Conservation (phyloP, 2,113 vertebrate species). For the Zingel zingel region DNA sequence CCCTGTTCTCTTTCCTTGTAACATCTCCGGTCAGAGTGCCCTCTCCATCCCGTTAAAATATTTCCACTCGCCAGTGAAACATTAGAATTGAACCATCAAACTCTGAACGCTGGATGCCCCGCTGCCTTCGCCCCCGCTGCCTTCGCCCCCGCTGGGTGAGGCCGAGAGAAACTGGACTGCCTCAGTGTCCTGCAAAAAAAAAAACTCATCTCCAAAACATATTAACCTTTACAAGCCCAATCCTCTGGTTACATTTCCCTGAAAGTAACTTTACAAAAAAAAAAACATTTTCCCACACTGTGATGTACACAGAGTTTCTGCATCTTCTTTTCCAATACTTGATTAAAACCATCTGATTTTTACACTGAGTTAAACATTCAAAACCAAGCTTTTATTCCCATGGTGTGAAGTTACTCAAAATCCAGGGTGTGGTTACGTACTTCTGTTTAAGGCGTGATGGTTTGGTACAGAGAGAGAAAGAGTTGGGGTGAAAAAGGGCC, state of each 20-base stretch:
- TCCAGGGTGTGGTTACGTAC: background rate
- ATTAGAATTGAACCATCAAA: constrained; percentile 79
- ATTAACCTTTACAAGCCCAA: background rate
- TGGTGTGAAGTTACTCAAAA: background rate
- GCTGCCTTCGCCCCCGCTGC: constrained; percentile 16
- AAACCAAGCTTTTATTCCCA: background rate
- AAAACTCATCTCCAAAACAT: background rate
- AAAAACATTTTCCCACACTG: background rate
- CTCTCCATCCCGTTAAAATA: constrained; percentile 68
- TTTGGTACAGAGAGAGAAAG: too few species aligned
- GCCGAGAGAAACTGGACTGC: constrained; percentile 2
- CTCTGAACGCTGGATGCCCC: constrained; percentile 39
- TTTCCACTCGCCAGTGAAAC: constrained; percentile 69
- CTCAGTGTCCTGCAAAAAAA: background rate
- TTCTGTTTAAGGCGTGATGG: too few species aligned
- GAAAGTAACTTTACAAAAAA: background rate
- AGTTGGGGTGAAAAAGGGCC: too few species aligned
- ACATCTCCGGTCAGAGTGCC: constrained; percentile 17
- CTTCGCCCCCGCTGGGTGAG: constrained; percentile 23
- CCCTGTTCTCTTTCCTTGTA: constrained; percentile 23
- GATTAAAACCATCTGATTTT: background rate
- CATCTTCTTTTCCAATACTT: background rate
- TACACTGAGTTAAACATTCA: background rate
- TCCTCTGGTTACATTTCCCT: too few species aligned
- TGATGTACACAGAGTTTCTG: background rate